Percentiles rank a stretch among this genome's conserved stretches.
phyloP scores from a whole-genome alignment of 2,113 vertebrate species.

The Trematocara zebra region DNA sequence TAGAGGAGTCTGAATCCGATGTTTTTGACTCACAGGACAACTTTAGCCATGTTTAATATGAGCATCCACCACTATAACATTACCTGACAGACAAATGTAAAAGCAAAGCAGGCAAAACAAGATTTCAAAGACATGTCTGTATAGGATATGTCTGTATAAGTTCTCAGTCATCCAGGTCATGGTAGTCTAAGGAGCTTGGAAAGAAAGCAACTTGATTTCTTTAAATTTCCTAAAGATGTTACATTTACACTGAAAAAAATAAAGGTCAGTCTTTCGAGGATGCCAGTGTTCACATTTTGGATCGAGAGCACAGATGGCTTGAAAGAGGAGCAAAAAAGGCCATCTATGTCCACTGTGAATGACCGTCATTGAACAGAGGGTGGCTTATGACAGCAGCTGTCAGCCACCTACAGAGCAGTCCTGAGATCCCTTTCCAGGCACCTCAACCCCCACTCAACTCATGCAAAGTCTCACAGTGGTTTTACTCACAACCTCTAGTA shows the following conservation, averaged over 20 bases:
- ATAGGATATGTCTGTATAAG: neutral
- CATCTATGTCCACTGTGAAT: neutral
- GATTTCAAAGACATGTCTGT: neutral
- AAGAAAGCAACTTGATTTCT: neutral
- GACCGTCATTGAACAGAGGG: neutral
- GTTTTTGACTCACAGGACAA: neutral
- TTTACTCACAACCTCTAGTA: neutral
- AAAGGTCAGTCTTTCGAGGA: neutral
- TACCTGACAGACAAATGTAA: accelerated
- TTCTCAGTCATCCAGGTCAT: neutral
- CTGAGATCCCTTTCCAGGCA: neutral
- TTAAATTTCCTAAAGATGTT: neutral
- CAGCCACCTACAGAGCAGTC: neutral
- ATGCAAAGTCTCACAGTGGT: neutral
- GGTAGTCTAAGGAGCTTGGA: neutral
- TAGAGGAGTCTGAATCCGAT: neutral
- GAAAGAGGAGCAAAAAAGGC: neutral
- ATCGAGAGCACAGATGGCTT: neutral
- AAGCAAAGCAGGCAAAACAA: neutral
- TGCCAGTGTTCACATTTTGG: neutral
- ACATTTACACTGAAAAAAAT: neutral
- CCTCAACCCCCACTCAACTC: neutral
- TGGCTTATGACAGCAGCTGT: neutral
- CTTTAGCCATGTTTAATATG: neutral
- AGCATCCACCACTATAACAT: neutral